Conservation (phyloP, 1,140 invertebrate species). For the Saccostrea cuccullata region DNA sequence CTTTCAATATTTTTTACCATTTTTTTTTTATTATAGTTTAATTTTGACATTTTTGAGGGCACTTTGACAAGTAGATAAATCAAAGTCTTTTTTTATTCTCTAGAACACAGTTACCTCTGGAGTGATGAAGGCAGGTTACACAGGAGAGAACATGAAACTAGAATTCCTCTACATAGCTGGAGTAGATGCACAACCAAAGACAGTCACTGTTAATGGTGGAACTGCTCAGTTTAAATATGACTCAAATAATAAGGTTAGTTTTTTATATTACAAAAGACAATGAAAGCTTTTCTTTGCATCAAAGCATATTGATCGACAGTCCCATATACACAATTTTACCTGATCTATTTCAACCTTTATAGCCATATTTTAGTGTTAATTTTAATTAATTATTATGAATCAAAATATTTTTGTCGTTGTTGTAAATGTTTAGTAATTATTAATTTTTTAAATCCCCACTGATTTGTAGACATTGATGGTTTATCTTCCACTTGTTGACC, state of each 20-base stretch:
- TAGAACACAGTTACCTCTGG: not conserved
- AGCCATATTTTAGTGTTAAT: not conserved
- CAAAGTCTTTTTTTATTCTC: not conserved
- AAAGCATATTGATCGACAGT: too few species aligned
- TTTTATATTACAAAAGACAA: not conserved
- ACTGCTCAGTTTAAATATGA: not conserved
- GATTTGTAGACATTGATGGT: not conserved
- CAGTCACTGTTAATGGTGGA: not conserved
- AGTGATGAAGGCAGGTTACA: constrained; percentile 30
- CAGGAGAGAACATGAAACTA: not conserved
- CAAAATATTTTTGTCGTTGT: not conserved
- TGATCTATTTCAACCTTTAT: too few species aligned
- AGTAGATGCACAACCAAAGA: not conserved
- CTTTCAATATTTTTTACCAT: too few species aligned
- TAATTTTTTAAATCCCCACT: not conserved
- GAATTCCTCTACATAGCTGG: not conserved
- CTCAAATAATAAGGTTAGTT: not conserved
- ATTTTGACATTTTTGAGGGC: not conserved
- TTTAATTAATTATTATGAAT: not conserved
- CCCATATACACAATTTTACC: too few species aligned
- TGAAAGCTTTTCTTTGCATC: too few species aligned
- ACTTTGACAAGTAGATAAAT: too few species aligned
- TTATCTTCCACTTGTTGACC: not conserved
- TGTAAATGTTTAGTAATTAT: not conserved
- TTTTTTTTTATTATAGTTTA: not conserved